phyloP scores from a whole-genome alignment of 2,113 vertebrate species.

The Zapus hudsonius region DNA sequence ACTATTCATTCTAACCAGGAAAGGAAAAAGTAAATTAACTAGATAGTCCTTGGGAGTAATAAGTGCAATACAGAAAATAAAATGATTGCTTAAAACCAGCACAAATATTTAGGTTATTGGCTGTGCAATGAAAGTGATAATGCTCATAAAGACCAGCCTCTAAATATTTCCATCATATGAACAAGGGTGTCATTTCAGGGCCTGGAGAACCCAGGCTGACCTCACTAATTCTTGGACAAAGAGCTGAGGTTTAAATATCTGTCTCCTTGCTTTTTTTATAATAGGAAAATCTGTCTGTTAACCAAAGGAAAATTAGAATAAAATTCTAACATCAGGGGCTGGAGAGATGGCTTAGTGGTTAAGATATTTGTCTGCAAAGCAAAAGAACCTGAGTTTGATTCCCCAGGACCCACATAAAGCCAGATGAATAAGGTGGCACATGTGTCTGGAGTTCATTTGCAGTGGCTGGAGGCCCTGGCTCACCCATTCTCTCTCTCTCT shows the following conservation, averaged over 20 bases:
- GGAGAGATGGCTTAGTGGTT: too few relatives aligned
- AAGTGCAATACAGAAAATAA: background rate
- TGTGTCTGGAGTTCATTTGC: too few relatives aligned
- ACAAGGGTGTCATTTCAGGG: conserved; percentile 40
- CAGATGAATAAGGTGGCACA: too few relatives aligned
- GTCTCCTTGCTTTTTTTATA: background rate
- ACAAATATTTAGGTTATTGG: conserved; percentile 35
- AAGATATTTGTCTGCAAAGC: too few relatives aligned
- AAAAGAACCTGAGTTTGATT: too few relatives aligned
- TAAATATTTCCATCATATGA: conserved; percentile 33
- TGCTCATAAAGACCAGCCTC: conserved; percentile 38
- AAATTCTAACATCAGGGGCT: background rate
- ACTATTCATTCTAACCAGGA: background rate
- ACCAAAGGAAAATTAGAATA: background rate
- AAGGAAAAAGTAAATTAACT: background rate
- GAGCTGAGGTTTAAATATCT: background rate
- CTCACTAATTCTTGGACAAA: conserved; percentile 33
- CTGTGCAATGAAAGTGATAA: conserved; percentile 50
- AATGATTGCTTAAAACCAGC: background rate
- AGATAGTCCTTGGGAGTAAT: background rate
- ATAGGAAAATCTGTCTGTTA: background rate
- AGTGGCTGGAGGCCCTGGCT: too few relatives aligned
- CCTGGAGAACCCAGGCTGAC: background rate
- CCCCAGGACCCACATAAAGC: too few relatives aligned
- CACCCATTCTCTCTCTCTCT: too few relatives aligned